A percentile compares a stretch with the other conserved stretches of the same genome.
Conservation (phyloP, 1,140 invertebrate species). For the Marisa cornuarietis region DNA sequence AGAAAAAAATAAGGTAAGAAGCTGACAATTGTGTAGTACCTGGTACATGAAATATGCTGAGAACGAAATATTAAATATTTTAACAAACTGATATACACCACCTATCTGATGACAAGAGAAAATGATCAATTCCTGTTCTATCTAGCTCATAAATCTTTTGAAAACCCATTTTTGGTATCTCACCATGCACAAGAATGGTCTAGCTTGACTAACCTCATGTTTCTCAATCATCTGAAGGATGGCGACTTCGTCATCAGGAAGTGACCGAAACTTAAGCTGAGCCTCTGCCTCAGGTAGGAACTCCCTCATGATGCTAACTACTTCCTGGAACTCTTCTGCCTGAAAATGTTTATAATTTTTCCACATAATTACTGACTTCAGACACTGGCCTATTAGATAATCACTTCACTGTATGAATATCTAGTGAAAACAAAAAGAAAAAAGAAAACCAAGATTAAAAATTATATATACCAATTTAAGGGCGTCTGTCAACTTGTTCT, state of each 20-base stretch:
- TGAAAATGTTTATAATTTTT: conserved; percentile 38
- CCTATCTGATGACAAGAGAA: too few relatives aligned
- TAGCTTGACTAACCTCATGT: conserved; percentile 72
- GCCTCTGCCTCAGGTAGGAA: conserved; percentile 89
- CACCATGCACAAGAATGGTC: not conserved
- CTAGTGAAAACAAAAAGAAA: not conserved
- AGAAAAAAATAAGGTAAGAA: too few relatives aligned
- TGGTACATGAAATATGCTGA: too few relatives aligned
- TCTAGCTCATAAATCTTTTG: too few relatives aligned
- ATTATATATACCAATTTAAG: conserved; percentile 70
- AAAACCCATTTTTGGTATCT: too few relatives aligned
- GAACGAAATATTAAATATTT: not conserved
- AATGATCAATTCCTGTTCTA: too few relatives aligned
- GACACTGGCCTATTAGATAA: too few relatives aligned
- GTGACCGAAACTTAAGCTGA: conserved; percentile 84
- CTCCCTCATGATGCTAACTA: conserved; percentile 92
- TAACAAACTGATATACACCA: not conserved
- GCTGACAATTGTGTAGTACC: too few relatives aligned
- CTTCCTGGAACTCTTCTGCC: conserved; percentile 93
- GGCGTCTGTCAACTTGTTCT: conserved; percentile 81
- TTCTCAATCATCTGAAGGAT: conserved; percentile 85
- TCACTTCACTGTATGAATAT: too few relatives aligned
- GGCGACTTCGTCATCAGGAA: conserved; percentile 91
- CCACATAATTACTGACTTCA: too few relatives aligned
- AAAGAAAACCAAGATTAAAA: not conserved